phyloP scores from a whole-genome alignment of 2,888 invertebrate genomes.

The Diaphora mendica region DNA sequence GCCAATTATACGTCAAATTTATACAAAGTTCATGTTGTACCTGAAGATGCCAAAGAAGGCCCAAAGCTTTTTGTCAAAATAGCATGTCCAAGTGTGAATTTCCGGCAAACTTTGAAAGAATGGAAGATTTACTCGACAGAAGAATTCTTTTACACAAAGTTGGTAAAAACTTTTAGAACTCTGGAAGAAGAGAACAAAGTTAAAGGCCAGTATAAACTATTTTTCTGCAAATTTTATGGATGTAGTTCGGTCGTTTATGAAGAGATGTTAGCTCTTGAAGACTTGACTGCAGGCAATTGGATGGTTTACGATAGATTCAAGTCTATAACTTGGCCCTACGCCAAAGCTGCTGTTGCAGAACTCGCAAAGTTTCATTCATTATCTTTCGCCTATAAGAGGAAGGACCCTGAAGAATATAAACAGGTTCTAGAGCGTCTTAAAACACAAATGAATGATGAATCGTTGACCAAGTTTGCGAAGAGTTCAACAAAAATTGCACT shows the following conservation, averaged over 20 bases:
- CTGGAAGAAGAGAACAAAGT: not conserved
- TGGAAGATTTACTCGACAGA: constrained; percentile 21
- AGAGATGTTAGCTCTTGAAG: constrained; percentile 63
- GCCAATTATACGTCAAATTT: constrained; percentile 60
- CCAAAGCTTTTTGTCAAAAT: constrained; percentile 28
- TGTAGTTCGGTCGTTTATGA: constrained; percentile 38
- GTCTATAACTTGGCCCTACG: constrained; percentile 53
- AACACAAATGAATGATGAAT: constrained; percentile 9
- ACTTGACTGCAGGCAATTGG: constrained; percentile 54
- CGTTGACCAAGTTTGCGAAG: not conserved
- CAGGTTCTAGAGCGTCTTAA: constrained; percentile 26
- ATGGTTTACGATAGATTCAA: constrained; percentile 52
- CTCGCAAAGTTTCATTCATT: constrained; percentile 67
- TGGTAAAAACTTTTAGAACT: constrained; percentile 45
- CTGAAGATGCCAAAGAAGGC: not conserved
- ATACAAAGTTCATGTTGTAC: constrained; percentile 6
- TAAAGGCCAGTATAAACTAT: not conserved
- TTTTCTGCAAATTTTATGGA: constrained; percentile 55
- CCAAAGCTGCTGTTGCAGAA: constrained; percentile 52
- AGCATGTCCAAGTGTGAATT: constrained; percentile 4
- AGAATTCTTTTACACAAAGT: constrained; percentile 16
- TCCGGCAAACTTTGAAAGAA: constrained; percentile 5
- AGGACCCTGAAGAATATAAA: constrained; percentile 54
- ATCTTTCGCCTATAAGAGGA: constrained; percentile 58
- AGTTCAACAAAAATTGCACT: not conserved